Conservation (phyloP, 2,888 invertebrate genomes). For the Habroteleia sp. region DNA sequence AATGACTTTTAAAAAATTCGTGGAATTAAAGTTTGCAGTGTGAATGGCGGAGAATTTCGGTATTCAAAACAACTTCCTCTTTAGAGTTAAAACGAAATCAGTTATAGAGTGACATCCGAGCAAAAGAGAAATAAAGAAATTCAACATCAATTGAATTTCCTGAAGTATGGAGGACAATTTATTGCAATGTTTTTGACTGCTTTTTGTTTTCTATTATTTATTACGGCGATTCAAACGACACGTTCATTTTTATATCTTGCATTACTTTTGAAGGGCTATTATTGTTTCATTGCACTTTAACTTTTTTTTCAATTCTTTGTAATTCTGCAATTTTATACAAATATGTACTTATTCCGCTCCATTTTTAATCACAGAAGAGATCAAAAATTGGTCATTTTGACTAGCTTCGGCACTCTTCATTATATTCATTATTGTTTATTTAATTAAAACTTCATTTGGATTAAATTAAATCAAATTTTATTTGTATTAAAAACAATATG, state of each 20-base stretch:
- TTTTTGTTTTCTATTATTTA: slow-evolving; percentile 51
- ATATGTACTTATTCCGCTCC: too few relatives aligned
- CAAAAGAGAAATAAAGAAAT: slow-evolving; percentile 35
- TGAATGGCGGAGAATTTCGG: slow-evolving; percentile 45
- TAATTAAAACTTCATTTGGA: too few relatives aligned
- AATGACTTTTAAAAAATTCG: slow-evolving; percentile 52
- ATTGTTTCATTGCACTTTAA: slow-evolving; percentile 25
- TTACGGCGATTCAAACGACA: slow-evolving; percentile 29
- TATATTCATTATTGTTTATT: too few relatives aligned
- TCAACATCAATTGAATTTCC: slow-evolving; percentile 49
- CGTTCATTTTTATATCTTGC: slow-evolving; percentile 11
- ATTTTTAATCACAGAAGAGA: too few relatives aligned
- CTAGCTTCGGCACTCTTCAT: too few relatives aligned
- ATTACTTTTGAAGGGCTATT: slow-evolving; percentile 22
- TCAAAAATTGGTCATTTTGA: too few relatives aligned
- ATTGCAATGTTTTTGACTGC: slow-evolving; percentile 46
- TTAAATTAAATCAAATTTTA: too few relatives aligned
- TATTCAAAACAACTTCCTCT: slow-evolving; percentile 56
- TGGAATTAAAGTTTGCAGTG: slow-evolving; percentile 36
- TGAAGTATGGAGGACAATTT: slow-evolving; percentile 44
- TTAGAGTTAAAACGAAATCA: slow-evolving; percentile 47
- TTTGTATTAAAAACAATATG: too few relatives aligned
- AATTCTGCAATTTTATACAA: too few relatives aligned
- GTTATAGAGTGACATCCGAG: slow-evolving; percentile 47
- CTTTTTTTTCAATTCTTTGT: too few relatives aligned